Evolutionary conservation across 23 tunicate species (phyloP), one percentile per base, ranked within the genome.

Genomic region (Trididemnum miniatum): DNA sequence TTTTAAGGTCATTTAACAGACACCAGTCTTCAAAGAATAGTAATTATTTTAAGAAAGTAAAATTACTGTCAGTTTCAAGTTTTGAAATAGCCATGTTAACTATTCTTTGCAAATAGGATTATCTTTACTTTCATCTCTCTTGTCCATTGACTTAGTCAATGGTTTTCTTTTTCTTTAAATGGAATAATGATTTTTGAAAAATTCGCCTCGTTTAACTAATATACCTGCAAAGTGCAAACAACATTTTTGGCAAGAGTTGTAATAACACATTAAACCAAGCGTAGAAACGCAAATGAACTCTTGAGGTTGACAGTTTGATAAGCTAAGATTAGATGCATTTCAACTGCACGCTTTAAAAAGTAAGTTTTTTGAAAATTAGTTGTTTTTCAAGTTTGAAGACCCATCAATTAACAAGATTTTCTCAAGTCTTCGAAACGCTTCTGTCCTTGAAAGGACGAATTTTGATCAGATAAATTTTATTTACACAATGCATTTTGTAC

Each of bases 81-180:
- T 32, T 4, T 7, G 38, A 67, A 15, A 67, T 38, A 32, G 38
- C 3, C 38, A 67, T 67, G 75, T 67, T 67, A 67, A 67, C 75
- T 12, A 67, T 52, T 78, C 64, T 78, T 20, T 51, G 82, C 82
- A 78, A 78, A 78, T 78, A 51, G 64, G 82, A 78, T 78, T 78
- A 78, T 3, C 59, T 25, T 37, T 27, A 2, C 80, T 74, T 74
- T 74, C 51, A 74, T 74, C 80, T 40, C 31, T n/a, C 26, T 27
- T 4, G 59, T 27, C 20, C 5, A 29, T 34, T 71, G 59, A 39
- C 22, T 38, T 59, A 37, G 36, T n/a, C 49, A 36, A 35, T 2
- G 5, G 40, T 18, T 27, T 71, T 27, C 25, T 18, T 62, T 62
- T 62, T 18, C 5, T 24, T 4, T 20, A n/a, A 62, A 62, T 3